A percentile compares a stretch with the other conserved stretches of the same genome.
phyloP scores from a whole-genome alignment of 2,888 invertebrate genomes.

The Xanthorhoe spadicearia region DNA sequence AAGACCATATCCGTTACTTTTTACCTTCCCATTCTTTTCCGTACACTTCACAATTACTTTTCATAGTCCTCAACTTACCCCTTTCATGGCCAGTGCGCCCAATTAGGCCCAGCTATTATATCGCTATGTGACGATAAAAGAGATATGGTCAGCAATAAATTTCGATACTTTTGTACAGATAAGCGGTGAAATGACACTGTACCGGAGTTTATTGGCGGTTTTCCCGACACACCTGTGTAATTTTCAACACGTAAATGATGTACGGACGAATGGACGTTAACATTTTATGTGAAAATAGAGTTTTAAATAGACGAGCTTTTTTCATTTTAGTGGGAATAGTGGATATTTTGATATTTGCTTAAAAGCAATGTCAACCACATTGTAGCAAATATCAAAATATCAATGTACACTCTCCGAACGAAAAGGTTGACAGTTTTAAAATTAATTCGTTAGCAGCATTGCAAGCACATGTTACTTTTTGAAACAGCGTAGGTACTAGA shows the following conservation, averaged over 20 bases:
- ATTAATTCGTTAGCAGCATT: no score
- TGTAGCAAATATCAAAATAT: no score
- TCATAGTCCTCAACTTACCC: slow-evolving; percentile 23
- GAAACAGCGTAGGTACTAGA: no score
- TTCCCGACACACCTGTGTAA: slow-evolving; percentile 41
- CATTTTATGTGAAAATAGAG: not conserved
- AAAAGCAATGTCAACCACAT: no score
- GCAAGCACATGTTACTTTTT: no score
- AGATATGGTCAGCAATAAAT: slow-evolving; percentile 34
- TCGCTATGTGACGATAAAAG: slow-evolving; percentile 28
- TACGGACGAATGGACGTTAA: slow-evolving; percentile 8
- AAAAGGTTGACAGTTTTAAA: no score
- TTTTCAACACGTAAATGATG: slow-evolving; percentile 33
- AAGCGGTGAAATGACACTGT: slow-evolving; percentile 33
- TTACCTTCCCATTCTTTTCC: slow-evolving; percentile 11
- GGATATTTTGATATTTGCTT: no score
- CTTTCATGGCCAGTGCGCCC: slow-evolving; percentile 14
- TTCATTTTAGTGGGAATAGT: no score
- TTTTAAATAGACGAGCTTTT: no score
- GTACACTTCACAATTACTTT: slow-evolving; percentile 14
- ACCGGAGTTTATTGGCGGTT: slow-evolving; percentile 36
- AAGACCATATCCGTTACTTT: slow-evolving; percentile 19
- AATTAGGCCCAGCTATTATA: slow-evolving; percentile 30
- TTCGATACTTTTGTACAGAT: slow-evolving; percentile 36
- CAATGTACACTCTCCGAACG: no score